Evolutionary conservation across 1,140 invertebrate species (phyloP).

Genomic region (Caenorhabditis tropicalis): DNA sequence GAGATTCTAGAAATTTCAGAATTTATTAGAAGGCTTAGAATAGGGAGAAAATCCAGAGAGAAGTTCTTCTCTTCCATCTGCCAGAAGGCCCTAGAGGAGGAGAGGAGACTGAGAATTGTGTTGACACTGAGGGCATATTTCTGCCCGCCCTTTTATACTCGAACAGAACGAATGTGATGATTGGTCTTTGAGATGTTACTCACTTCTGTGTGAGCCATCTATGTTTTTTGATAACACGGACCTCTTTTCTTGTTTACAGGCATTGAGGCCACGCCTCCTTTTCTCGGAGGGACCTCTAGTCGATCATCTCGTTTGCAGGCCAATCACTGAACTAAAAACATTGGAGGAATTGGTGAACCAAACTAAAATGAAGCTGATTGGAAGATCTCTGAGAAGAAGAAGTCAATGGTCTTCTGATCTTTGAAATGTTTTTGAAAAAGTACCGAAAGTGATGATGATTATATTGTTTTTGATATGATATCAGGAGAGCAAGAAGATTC

Average conservation of each 20-base stretch:
- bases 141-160: background rate
- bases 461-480: too few species aligned
- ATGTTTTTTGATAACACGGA: background rate
- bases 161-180: background rate
- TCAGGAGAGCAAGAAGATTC: too few species aligned
- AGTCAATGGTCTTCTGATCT: too few species aligned
- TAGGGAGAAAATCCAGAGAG: background rate
- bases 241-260: too few species aligned
- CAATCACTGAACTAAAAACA: background rate
- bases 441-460: too few species aligned
- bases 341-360: background rate
- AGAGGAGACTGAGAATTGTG: background rate
- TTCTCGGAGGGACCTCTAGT: background rate
- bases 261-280: background rate
- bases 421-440: too few species aligned
- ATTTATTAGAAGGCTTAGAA: background rate
- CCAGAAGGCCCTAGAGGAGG: background rate
- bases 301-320: background rate
- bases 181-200: conserved; percentile 20
- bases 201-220: background rate
- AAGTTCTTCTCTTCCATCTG: background rate
- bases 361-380: too few species aligned
- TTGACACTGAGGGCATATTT: background rate
- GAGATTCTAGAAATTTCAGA: background rate
- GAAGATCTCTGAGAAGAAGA: too few species aligned